Evolutionary conservation across 2,797 vertebrate genomes (phyloP).

Genomic region (Pseudocheirus occidentalis): DNA sequence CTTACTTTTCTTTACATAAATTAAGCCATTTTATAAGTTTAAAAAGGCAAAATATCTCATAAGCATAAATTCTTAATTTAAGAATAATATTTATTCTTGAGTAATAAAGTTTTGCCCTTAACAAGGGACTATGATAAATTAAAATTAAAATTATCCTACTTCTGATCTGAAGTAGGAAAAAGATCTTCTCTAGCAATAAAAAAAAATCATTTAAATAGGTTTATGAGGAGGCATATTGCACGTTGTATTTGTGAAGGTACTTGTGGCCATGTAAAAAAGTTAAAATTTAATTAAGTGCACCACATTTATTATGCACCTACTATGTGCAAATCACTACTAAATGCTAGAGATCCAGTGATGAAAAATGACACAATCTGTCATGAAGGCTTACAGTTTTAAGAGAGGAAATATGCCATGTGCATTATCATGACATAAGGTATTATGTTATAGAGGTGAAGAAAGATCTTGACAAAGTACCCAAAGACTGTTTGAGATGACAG

Average conservation of each 20-base stretch:
- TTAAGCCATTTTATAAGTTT: background rate
- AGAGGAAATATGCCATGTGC: background rate
- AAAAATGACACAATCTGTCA: background rate
- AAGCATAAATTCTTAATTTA: background rate
- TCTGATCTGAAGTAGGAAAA: background rate
- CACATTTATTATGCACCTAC: too few relatives aligned
- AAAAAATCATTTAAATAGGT: background rate
- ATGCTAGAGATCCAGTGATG: background rate
- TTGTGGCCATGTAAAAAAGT: background rate
- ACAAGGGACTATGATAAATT: background rate
- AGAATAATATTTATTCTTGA: background rate
- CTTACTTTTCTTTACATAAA: background rate
- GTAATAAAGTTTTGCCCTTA: background rate
- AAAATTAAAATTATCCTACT: background rate
- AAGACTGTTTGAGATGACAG: background rate
- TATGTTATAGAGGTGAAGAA: background rate
- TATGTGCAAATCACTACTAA: background rate
- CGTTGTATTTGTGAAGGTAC: background rate
- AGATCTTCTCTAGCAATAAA: background rate
- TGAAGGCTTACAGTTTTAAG: background rate
- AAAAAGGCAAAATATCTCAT: background rate
- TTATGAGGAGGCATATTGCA: background rate
- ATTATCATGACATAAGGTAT: background rate
- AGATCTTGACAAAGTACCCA: background rate
- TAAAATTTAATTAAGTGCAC: background rate